phyloP scores from a whole-genome alignment of 2,113 vertebrate species.

The Agelaius tricolor region DNA sequence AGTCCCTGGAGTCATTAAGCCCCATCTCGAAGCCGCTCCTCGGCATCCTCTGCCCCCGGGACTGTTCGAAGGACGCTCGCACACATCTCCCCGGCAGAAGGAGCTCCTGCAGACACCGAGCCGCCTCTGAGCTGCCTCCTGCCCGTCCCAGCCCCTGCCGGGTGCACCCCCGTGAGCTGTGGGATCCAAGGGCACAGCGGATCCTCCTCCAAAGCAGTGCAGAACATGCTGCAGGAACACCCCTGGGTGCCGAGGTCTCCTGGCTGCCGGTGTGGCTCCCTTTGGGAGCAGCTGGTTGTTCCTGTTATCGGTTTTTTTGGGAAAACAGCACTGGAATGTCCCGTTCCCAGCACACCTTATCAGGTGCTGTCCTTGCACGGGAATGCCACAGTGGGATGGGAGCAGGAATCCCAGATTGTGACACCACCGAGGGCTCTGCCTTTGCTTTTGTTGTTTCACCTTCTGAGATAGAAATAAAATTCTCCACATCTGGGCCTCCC shows the following conservation, averaged over 20 bases:
- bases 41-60: no score
- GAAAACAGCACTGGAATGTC: rapidly evolving
- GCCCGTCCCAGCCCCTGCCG: no score
- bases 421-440: rapidly evolving
- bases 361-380: background rate
- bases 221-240: background rate
- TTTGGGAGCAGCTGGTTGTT: background rate
- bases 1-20: rapidly evolving
- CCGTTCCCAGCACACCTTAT: rapidly evolving
- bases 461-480: background rate
- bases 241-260: background rate
- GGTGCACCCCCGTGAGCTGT: no score
- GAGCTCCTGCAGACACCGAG: no score
- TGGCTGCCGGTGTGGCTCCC: background rate
- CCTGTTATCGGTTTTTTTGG: rapidly evolving
- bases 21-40: rapidly evolving
- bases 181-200: no score
- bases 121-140: no score
- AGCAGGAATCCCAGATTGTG: background rate
- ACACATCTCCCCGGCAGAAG: no score
- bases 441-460: background rate
- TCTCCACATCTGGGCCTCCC: rapidly evolving
- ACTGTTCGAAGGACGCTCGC: no score
- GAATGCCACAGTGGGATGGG: background rate
- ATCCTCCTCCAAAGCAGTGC: no score